Percentiles rank a stretch among this genome's conserved stretches.
Evolutionary conservation across 2,888 invertebrate species (phyloP).

Genomic region (Rhagophthalmus giganteus): DNA sequence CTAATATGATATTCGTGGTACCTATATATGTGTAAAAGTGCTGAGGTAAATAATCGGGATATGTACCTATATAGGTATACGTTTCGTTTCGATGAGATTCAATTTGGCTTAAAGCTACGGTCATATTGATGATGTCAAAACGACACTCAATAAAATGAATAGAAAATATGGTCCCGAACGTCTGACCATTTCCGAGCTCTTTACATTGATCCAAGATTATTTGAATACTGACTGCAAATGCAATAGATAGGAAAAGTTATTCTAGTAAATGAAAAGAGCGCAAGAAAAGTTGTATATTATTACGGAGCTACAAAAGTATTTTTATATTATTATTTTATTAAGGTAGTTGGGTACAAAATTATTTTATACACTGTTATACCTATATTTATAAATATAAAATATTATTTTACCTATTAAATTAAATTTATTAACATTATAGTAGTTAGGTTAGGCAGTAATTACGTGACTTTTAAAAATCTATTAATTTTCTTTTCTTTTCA

Average conservation of each 20-base stretch:
- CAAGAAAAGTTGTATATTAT: too few relatives aligned
- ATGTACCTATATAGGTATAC: too few relatives aligned
- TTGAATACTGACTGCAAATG: slow-evolving; percentile 21
- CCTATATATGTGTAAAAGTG: too few relatives aligned
- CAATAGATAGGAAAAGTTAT: slow-evolving; percentile 27
- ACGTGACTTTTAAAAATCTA: background rate
- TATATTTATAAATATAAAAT: background rate
- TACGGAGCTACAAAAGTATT: too few relatives aligned
- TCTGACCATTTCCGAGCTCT: slow-evolving; percentile 22
- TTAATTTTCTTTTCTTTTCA: slow-evolving; percentile 19
- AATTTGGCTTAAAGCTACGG: slow-evolving; percentile 47
- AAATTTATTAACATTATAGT: background rate
- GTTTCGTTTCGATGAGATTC: slow-evolving; percentile 44
- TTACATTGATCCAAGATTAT: slow-evolving; percentile 23
- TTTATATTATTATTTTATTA: too few relatives aligned
- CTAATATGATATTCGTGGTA: too few relatives aligned
- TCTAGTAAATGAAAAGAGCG: slow-evolving; percentile 14
- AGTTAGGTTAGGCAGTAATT: background rate
- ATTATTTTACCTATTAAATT: background rate
- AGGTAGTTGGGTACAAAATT: too few relatives aligned
- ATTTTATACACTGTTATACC: background rate
- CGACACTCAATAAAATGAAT: slow-evolving; percentile 45
- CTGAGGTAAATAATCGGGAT: too few relatives aligned
- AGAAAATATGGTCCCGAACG: slow-evolving; percentile 44
- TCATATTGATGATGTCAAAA: slow-evolving; percentile 47